Percentiles rank a stretch among this genome's conserved stretches.
phyloP scores from a whole-genome alignment of 2,888 invertebrate genomes.

The Stenichneumon culpator region DNA sequence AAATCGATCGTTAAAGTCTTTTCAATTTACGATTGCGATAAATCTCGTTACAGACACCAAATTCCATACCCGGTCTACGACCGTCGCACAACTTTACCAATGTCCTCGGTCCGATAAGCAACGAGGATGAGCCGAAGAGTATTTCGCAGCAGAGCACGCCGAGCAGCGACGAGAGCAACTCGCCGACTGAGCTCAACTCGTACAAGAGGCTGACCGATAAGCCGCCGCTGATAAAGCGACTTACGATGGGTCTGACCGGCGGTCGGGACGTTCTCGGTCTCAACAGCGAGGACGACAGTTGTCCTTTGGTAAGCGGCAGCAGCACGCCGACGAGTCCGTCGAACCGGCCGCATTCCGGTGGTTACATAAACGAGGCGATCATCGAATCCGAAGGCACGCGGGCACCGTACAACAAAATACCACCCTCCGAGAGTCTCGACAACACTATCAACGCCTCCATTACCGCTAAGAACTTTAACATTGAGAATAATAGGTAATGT shows the following conservation, averaged over 20 bases:
- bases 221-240: constrained; percentile 91
- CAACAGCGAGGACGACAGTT: constrained; percentile 89
- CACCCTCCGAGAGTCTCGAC: constrained; percentile 81
- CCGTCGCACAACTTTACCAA: constrained; percentile 87
- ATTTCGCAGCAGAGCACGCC: constrained; percentile 87
- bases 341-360: constrained; percentile 90
- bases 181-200: constrained; percentile 94
- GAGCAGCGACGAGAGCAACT: constrained; percentile 95
- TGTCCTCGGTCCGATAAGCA: constrained; percentile 84
- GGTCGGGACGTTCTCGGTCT: constrained; percentile 84
- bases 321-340: constrained; percentile 89
- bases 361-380: constrained; percentile 93
- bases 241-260: constrained; percentile 91
- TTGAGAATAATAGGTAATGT: constrained; percentile 86
- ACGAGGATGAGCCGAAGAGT: constrained; percentile 82
- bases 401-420: constrained; percentile 79
- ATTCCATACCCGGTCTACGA: constrained; percentile 89
- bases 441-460: constrained; percentile 83
- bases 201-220: constrained; percentile 93
- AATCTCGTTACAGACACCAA: constrained; percentile 85
- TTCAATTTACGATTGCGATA: background rate
- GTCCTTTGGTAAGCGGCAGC: constrained; percentile 90
- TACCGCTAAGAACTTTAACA: constrained; percentile 87
- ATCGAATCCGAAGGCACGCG: constrained; percentile 87
- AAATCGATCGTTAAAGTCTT: background rate